phyloP scores from a whole-genome alignment of 2,888 invertebrate genomes.

The Axea sp. region DNA sequence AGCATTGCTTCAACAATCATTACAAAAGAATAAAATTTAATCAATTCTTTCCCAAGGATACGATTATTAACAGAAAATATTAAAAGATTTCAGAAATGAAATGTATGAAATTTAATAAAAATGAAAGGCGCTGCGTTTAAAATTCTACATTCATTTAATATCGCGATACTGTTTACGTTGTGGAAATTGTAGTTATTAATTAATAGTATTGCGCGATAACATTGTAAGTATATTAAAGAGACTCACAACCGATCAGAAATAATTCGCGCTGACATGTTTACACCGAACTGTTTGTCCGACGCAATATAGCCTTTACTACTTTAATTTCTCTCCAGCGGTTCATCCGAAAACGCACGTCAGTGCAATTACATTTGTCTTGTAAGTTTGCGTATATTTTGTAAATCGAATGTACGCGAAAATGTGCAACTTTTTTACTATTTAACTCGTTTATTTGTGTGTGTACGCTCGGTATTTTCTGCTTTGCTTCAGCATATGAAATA shows the following conservation, averaged over 20 bases:
- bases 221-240: not conserved
- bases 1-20: too few relatives aligned
- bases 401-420: conserved; percentile 18
- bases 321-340: conserved; percentile 25
- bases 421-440: conserved; percentile 24
- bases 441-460: conserved; percentile 12
- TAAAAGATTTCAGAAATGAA: too few relatives aligned
- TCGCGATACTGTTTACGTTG: too few relatives aligned
- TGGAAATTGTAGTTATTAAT: too few relatives aligned
- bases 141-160: too few relatives aligned
- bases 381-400: conserved; percentile 30
- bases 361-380: conserved; percentile 26
- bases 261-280: conserved; percentile 24
- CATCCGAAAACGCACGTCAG: conserved; percentile 4
- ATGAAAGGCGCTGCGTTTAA: too few relatives aligned
- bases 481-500: not conserved
- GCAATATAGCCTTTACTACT: conserved; percentile 38
- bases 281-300: conserved; percentile 17
- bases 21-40: too few relatives aligned
- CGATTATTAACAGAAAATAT: too few relatives aligned
- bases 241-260: not conserved
- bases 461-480: not conserved
- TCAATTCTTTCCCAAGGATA: too few relatives aligned
- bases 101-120: too few relatives aligned
- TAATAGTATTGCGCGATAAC: too few relatives aligned